Evolutionary conservation across 2,113 vertebrate genomes (phyloP), one percentile per base, ranked within the genome.

Genomic region (Nibea albiflora): DNA sequence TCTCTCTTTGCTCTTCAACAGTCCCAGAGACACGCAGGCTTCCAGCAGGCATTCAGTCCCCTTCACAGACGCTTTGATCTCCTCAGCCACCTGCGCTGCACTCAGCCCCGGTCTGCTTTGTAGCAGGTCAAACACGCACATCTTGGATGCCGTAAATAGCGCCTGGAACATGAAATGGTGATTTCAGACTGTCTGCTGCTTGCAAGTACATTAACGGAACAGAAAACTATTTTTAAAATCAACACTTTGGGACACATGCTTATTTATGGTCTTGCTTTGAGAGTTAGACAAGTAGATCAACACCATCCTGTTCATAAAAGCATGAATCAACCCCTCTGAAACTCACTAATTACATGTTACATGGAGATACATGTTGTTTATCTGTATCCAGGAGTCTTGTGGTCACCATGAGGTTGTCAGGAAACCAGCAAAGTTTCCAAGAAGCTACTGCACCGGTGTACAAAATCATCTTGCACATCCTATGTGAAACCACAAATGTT

Each of bases 91-190:
- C 52, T 96, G 95, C 1, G 56, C 73, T 4, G 95, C 94, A 0
- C 85, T 91, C 84, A 92, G 4, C 2, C 92, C 90, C 8, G 87
- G 91, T 4, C 74, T 90, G 10, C 28, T 57, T 19, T 92, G 93
- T 3, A 99, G 88, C n/a, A 94, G 20, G 89, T 99, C 97, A 74
- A 99, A 99, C 22, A 99, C 78, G 49, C 93, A 90, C 85, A 99
- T 84, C 84, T 94, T 95, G 85, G 94, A 97, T 0, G 97, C 97
- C 2, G 95, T 94, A 80, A 98, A 96, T 22, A 99, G 91, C 9
- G 94, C 95, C 98, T 99, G 91, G 3, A 54, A 84, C 4, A 67
- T 16, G 4, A 0, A 4, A 12, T 58, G 42, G 5, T 63, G 17
- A 42, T 39, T 39, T 9, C 17, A 35, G 8, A 39, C 8, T 31